Conservation (phyloP, 2,797 vertebrate genomes). For the Scyliorhinus canicula region DNA sequence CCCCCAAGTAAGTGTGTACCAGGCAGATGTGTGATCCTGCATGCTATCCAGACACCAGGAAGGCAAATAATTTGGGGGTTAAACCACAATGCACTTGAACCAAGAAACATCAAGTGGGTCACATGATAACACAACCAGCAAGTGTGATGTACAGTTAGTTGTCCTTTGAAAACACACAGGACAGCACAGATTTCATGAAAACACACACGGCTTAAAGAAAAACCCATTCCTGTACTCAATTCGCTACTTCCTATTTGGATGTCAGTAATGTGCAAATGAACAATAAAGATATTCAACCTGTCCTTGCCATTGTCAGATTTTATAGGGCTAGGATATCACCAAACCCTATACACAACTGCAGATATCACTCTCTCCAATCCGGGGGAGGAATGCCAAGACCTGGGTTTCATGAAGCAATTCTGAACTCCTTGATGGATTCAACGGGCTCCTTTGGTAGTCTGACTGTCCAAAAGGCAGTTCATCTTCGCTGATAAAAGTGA, state of each 20-base stretch:
- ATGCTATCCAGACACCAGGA: neutral
- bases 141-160: neutral
- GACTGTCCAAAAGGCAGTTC: neutral
- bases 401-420: neutral
- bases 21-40: neutral
- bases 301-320: neutral
- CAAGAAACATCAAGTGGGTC: too few relatives aligned
- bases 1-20: neutral
- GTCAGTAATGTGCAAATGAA: neutral
- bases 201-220: neutral
- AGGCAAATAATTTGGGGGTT: neutral
- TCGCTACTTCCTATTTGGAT: neutral
- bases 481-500: slow-evolving; percentile 19
- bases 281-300: neutral
- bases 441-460: neutral
- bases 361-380: neutral
- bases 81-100: neutral
- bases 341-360: neutral
- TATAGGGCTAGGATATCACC: neutral
- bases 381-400: neutral
- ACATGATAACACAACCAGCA: neutral
- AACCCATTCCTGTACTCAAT: neutral
- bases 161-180: neutral
- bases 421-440: neutral
- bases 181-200: neutral